Evolutionary conservation across 1,140 invertebrate species (phyloP).

Genomic region (Helicorthomorpha holstii): DNA sequence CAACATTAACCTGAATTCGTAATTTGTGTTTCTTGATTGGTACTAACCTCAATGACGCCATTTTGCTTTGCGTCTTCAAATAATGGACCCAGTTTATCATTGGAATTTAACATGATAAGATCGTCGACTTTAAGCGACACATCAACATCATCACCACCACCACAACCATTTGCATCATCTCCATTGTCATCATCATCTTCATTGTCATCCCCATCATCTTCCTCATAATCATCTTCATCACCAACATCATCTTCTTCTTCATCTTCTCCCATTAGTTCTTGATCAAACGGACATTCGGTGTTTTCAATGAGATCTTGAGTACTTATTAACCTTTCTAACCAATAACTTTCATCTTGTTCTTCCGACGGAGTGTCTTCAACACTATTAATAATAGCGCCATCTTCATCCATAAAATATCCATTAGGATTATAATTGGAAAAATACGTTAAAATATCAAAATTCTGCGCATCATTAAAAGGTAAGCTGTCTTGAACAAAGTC

Average conservation of each 20-base stretch:
- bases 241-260: slow-evolving; percentile 14
- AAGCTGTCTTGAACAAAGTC: not conserved
- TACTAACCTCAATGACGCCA: too few species aligned
- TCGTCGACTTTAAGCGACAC: too few species aligned
- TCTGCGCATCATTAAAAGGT: not conserved
- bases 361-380: not conserved
- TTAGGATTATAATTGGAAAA: not conserved
- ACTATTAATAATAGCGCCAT: not conserved
- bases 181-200: slow-evolving; percentile 13
- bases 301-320: not conserved
- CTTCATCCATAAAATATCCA: not conserved
- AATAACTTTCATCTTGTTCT: not conserved
- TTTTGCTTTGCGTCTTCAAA: too few species aligned
- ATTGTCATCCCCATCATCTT: slow-evolving; percentile 12
- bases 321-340: not conserved
- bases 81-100: too few species aligned
- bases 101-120: too few species aligned
- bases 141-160: too few species aligned
- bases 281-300: not conserved
- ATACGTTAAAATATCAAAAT: not conserved
- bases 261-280: slow-evolving; percentile 2
- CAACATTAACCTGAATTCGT: too few species aligned
- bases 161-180: too few species aligned
- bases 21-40: too few species aligned
- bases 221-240: slow-evolving; percentile 13